phyloP scores from a whole-genome alignment of 2,888 invertebrate species.

The Abrostola triplasia region DNA sequence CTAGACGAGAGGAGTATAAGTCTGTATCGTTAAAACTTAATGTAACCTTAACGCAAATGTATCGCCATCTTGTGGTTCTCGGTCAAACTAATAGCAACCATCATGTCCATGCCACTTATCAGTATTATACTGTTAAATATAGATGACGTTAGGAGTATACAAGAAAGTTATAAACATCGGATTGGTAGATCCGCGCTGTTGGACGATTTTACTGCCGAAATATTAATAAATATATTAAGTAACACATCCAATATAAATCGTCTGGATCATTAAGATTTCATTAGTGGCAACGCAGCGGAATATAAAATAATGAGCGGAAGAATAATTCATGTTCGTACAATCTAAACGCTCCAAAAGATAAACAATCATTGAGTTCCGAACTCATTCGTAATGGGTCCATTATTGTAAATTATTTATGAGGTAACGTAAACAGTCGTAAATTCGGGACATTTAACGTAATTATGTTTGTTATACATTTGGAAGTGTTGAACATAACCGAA shows the following conservation, averaged over 20 bases:
- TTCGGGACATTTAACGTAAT: slow-evolving; percentile 15
- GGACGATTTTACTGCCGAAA: too few relatives aligned
- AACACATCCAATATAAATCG: too few relatives aligned
- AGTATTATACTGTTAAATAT: too few relatives aligned
- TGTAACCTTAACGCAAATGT: too few relatives aligned
- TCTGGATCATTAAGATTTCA: neutral
- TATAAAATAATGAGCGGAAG: neutral
- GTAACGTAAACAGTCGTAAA: slow-evolving; percentile 26
- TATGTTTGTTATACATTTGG: slow-evolving; percentile 1
- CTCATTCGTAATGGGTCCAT: slow-evolving; percentile 13
- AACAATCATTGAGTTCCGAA: slow-evolving; percentile 10
- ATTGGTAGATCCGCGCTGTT: too few relatives aligned
- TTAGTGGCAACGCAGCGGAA: neutral
- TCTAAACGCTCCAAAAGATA: slow-evolving; percentile 7
- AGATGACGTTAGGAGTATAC: neutral
- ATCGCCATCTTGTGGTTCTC: too few relatives aligned
- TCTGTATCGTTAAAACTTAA: too few relatives aligned
- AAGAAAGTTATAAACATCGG: too few relatives aligned
- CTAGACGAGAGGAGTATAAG: too few relatives aligned
- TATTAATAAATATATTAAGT: too few relatives aligned
- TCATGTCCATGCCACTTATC: too few relatives aligned
- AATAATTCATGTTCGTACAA: slow-evolving; percentile 1
- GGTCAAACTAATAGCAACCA: too few relatives aligned
- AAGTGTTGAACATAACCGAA: neutral
- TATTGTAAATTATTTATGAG: slow-evolving; percentile 29